phyloP scores from a whole-genome alignment of 2,888 invertebrate species.

The Physocephala rufipes region DNA sequence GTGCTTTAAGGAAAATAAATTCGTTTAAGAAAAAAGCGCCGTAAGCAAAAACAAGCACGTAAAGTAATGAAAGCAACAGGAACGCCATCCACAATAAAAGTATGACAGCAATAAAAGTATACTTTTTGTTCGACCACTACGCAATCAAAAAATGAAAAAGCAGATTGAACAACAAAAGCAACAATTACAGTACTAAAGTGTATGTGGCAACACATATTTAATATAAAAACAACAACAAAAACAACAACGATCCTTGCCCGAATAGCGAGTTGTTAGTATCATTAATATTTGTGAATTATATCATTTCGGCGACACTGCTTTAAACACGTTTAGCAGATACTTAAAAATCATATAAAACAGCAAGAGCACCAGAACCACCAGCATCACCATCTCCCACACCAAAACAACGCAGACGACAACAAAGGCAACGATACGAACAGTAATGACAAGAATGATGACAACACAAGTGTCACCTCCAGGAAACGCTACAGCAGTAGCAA shows the following conservation, averaged over 20 bases:
- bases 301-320: conserved; percentile 1
- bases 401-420: neutral
- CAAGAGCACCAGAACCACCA: conserved; percentile 6
- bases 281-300: conserved; percentile 1
- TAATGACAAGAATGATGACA: neutral
- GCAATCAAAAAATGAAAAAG: neutral
- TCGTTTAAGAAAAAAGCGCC: neutral
- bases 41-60: neutral
- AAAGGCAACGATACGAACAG: neutral
- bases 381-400: neutral
- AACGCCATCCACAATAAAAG: neutral
- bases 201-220: neutral
- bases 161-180: neutral
- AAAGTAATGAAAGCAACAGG: conserved; percentile 6
- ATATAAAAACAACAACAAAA: neutral
- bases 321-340: conserved; percentile 26
- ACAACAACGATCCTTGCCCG: neutral
- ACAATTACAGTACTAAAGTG: neutral
- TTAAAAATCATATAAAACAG: conserved; percentile 27
- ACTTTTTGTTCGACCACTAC: neutral
- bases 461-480: neutral
- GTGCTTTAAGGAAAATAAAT: neutral
- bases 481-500: conserved; percentile 8
- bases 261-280: neutral
- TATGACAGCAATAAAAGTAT: too few species aligned